phyloP scores from a whole-genome alignment of 2,888 invertebrate genomes.

The Lithophane semibrunnea region DNA sequence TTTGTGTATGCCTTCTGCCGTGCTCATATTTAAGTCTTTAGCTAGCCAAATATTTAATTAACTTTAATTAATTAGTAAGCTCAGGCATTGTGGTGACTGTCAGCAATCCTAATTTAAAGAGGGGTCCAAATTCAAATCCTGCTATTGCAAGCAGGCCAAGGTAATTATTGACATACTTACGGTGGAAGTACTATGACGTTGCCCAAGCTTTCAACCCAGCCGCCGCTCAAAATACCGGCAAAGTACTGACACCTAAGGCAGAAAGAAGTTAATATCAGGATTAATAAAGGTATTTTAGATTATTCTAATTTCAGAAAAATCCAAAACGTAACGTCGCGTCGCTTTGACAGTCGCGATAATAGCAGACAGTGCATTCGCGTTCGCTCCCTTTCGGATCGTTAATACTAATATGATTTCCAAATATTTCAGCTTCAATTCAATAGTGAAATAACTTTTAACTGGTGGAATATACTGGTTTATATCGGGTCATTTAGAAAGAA shows the following conservation, averaged over 20 bases:
- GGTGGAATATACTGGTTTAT: background rate
- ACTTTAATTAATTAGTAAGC: slow-evolving; percentile 14
- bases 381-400: background rate
- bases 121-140: background rate
- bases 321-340: background rate
- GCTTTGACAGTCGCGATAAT: background rate
- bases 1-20: background rate
- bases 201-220: slow-evolving; percentile 94
- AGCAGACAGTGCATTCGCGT: background rate
- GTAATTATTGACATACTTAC: slow-evolving; percentile 81
- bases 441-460: background rate
- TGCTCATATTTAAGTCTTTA: background rate
- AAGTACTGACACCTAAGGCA: slow-evolving; percentile 95
- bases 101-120: slow-evolving; percentile 8
- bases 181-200: slow-evolving; percentile 96
- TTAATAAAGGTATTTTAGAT: background rate
- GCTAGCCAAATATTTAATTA: background rate
- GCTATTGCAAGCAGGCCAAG: background rate
- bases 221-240: slow-evolving; percentile 96
- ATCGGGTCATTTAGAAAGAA: background rate
- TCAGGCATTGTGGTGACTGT: background rate
- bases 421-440: background rate
- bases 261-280: slow-evolving; percentile 7
- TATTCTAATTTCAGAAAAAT: background rate
- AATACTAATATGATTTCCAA: background rate